phyloP scores from a whole-genome alignment of 1,140 invertebrate species.

The Nebria ingens region DNA sequence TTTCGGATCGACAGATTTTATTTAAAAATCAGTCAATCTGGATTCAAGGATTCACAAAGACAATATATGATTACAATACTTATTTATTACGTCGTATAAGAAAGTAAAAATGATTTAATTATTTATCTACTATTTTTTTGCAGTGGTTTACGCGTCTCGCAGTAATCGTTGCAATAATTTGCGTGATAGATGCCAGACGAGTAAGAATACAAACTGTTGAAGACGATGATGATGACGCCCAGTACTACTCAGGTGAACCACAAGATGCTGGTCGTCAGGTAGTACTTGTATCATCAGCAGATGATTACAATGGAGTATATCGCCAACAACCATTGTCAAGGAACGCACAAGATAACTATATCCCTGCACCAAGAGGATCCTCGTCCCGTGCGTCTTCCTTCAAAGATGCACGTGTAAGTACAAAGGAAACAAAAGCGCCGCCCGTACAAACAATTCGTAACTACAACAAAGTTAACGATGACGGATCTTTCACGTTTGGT shows the following conservation, averaged over 20 bases:
- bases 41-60: too few species aligned
- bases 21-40: too few species aligned
- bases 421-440: constrained; percentile 53
- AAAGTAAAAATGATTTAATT: too few species aligned
- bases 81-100: too few species aligned
- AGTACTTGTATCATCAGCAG: constrained; percentile 30
- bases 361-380: constrained; percentile 16
- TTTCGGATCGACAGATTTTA: too few species aligned
- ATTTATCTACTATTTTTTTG: too few species aligned
- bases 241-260: constrained; percentile 33
- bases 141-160: constrained; percentile 26
- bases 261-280: constrained; percentile 28
- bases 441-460: constrained; percentile 70
- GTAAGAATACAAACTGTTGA: constrained; percentile 28
- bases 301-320: constrained; percentile 35
- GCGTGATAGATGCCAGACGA: constrained; percentile 23
- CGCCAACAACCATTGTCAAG: constrained; percentile 29
- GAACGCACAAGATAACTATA: constrained; percentile 26
- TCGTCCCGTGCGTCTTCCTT: constrained; percentile 30
- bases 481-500: constrained; percentile 77
- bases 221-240: constrained; percentile 27
- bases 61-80: too few species aligned
- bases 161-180: constrained; percentile 18
- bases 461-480: constrained; percentile 73
- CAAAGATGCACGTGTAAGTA: constrained; percentile 32